phyloP scores from a whole-genome alignment of 2,113 vertebrate genomes.

The Excalfactoria chinensis region DNA sequence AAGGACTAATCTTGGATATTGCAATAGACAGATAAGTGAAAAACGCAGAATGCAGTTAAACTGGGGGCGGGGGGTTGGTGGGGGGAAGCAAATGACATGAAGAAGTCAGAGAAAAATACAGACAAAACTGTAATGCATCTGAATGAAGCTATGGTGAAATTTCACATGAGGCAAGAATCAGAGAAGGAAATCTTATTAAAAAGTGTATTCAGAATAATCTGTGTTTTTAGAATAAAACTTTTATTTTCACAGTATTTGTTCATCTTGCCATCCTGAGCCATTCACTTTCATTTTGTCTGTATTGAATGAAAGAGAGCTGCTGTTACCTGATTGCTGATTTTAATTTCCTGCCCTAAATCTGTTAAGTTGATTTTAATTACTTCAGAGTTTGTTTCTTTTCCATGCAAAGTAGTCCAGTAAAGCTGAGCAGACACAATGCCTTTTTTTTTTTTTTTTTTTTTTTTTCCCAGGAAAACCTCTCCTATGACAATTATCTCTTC shows the following conservation, averaged over 20 bases:
- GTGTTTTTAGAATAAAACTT: not conserved
- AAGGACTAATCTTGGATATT: not conserved
- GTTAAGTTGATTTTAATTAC: not conserved
- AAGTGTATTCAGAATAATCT: not conserved
- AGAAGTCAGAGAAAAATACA: not conserved
- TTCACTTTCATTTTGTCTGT: not conserved
- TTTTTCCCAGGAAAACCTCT: not conserved
- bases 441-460: rapidly evolving
- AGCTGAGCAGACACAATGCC: not conserved
- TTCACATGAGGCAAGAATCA: not conserved
- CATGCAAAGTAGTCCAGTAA: not conserved
- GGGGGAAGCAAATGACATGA: not conserved
- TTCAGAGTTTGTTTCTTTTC: not conserved
- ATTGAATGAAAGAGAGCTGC: not conserved
- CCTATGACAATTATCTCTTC: not conserved
- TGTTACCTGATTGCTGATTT: not conserved
- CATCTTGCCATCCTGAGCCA: not conserved
- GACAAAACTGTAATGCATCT: not conserved
- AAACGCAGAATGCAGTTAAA: not conserved
- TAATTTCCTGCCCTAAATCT: not conserved
- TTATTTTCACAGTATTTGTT: not conserved
- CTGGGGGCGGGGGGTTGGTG: too few species aligned
- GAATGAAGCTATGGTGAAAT: not conserved
- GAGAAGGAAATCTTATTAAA: not conserved
- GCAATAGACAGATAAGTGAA: not conserved